These are phyloP conservation scores for Ptychochromis oligacanthus DNA, from an alignment of 2,113 vertebrate species.

Conservation along the genomic window DNA sequence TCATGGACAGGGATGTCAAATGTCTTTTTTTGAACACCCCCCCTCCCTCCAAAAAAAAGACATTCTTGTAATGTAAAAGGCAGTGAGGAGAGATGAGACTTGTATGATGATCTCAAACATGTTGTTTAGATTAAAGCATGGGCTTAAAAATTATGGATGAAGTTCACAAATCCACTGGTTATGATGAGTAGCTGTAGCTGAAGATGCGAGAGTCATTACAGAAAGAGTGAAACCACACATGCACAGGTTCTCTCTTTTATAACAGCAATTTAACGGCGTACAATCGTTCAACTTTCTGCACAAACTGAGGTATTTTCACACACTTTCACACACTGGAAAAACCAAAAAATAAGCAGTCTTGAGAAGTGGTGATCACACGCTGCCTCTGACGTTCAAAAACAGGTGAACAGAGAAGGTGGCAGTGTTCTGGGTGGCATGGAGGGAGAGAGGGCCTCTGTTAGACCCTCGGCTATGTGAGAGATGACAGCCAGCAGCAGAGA, in stretches of 20 bases:
- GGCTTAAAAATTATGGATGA: not conserved
- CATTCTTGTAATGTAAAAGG: not conserved
- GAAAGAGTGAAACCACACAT: constrained; percentile 46
- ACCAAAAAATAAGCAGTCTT: constrained; percentile 37
- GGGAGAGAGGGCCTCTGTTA: constrained; percentile 20
- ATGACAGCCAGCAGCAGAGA: constrained; percentile 87
- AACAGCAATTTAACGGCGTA: not conserved
- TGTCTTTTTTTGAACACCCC: constrained; percentile 1
- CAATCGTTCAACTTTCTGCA: not conserved
- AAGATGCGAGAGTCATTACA: constrained; percentile 11
- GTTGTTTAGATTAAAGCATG: not conserved
- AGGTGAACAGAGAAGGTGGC: constrained; percentile 48
- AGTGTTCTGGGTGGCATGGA: constrained; percentile 66
- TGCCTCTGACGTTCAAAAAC: constrained; percentile 50
- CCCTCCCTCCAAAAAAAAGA: too few species aligned
- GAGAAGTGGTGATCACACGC: constrained; percentile 69
- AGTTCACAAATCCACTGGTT: not conserved
- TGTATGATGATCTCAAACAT: not conserved
- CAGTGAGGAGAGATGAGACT: not conserved
- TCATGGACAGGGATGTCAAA: not conserved
- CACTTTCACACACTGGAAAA: not conserved
- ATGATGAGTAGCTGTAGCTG: constrained; percentile 15
- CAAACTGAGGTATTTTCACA: not conserved
- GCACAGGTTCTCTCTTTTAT: constrained; percentile 6
- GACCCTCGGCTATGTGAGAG: constrained; percentile 59